These are phyloP conservation scores for Scolopax mira DNA, from an alignment of 2,113 vertebrate species.

Conservation along the genomic window DNA sequence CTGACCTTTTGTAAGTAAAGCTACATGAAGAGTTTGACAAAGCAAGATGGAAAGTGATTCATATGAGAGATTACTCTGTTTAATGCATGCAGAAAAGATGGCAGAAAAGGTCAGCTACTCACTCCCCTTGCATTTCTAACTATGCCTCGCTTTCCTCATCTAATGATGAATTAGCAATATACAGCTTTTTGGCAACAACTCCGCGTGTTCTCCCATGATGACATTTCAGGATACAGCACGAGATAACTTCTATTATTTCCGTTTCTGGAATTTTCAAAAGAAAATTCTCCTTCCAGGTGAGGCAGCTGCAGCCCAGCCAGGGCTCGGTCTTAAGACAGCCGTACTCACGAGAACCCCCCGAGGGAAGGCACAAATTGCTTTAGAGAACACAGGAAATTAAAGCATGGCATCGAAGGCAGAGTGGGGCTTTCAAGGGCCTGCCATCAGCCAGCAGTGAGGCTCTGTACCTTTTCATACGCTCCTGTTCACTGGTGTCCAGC, in stretches of 20 bases:
- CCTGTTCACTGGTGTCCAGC: conserved; percentile 89
- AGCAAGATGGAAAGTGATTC: conserved; percentile 29
- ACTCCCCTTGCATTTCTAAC: not conserved
- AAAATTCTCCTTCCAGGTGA: not conserved
- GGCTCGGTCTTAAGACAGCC: not conserved
- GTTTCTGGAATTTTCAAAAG: not conserved
- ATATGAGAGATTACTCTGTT: not conserved
- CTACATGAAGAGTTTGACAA: conserved; percentile 35
- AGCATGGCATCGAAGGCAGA: not conserved
- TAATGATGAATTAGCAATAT: conserved; percentile 6
- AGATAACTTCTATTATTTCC: not conserved
- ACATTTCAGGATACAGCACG: not conserved
- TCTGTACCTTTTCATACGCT: conserved; percentile 84
- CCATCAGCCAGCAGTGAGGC: fast-evolving
- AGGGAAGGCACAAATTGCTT: not conserved
- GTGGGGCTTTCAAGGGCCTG: not conserved
- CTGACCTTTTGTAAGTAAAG: conserved; percentile 50
- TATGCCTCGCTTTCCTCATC: not conserved
- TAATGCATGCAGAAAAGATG: conserved; percentile 3
- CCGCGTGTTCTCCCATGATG: not conserved
- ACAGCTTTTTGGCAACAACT: not conserved
- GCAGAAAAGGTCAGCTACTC: conserved; percentile 41
- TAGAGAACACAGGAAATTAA: not conserved
- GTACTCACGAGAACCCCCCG: not conserved
- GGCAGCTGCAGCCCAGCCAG: fast-evolving